Evolutionary conservation across 2,888 invertebrate genomes (phyloP).

Genomic region (Mactromeris polynyma): DNA sequence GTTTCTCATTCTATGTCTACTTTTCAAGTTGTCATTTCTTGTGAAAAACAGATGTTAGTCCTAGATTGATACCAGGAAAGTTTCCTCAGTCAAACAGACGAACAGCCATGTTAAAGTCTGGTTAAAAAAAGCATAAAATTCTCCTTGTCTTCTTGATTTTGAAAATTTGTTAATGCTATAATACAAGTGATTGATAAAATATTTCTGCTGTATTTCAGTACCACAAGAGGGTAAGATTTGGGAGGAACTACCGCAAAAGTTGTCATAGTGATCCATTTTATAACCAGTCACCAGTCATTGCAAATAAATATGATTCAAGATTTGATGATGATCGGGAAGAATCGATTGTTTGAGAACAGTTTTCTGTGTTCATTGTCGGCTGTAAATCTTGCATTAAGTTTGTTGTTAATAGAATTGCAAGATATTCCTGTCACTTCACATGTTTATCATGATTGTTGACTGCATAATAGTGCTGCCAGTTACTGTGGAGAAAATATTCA

Average conservation of each 20-base stretch:
- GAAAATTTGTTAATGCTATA: background rate
- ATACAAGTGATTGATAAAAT: too few relatives aligned
- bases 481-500: background rate
- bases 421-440: background rate
- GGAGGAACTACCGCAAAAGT: slow-evolving; percentile 43
- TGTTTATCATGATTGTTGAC: background rate
- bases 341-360: slow-evolving; percentile 67
- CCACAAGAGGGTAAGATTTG: slow-evolving; percentile 67
- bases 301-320: slow-evolving; percentile 63
- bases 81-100: too few relatives aligned
- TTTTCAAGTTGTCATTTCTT: too few relatives aligned
- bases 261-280: slow-evolving; percentile 44
- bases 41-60: too few relatives aligned
- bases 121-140: too few relatives aligned
- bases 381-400: background rate
- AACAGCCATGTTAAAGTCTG: too few relatives aligned
- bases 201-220: slow-evolving; percentile 45
- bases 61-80: too few relatives aligned
- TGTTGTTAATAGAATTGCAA: background rate
- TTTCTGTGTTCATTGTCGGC: background rate
- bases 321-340: slow-evolving; percentile 78
- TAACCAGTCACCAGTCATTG: slow-evolving; percentile 45
- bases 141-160: too few relatives aligned
- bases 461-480: background rate
- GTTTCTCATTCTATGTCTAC: too few relatives aligned